phyloP scores from a whole-genome alignment of 2,888 invertebrate genomes.

The Cataglyphis albicans region DNA sequence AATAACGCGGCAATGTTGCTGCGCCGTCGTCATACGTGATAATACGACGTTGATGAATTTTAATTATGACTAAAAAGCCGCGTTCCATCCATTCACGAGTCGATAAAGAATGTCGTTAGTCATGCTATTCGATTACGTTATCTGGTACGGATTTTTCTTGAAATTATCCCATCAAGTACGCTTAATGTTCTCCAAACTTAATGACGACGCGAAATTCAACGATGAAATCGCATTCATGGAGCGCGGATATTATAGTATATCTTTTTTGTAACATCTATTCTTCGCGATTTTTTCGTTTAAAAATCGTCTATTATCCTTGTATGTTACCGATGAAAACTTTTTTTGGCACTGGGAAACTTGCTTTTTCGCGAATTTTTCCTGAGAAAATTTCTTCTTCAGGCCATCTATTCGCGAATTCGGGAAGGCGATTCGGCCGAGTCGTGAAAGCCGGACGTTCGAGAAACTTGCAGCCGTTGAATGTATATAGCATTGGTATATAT shows the following conservation, averaged over 20 bases:
- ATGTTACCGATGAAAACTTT: background rate
- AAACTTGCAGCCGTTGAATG: constrained; percentile 30
- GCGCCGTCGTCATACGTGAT: background rate
- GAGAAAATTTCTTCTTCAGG: background rate
- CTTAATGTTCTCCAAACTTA: constrained; percentile 10
- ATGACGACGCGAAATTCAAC: background rate
- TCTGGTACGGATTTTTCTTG: background rate
- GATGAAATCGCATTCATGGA: background rate
- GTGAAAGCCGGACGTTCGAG: constrained; percentile 38
- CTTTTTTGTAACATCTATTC: background rate
- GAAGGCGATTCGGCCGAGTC: constrained; percentile 42
- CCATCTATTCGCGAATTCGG: constrained; percentile 47
- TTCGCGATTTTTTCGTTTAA: constrained; percentile 11
- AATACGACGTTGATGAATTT: constrained; percentile 31
- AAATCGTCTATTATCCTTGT: background rate
- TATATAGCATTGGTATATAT: constrained; percentile 17
- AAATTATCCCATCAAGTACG: background rate
- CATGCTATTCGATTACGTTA: constrained; percentile 15
- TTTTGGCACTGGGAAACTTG: constrained; percentile 7
- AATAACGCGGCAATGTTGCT: constrained; percentile 11
- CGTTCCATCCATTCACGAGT: background rate
- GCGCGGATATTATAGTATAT: background rate
- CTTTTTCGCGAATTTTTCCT: constrained; percentile 20
- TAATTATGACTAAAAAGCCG: constrained; percentile 17
- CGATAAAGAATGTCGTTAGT: constrained; percentile 8